These are phyloP conservation scores for Operophtera brumata DNA, from an alignment of 2,888 invertebrate species.

Conservation along the genomic window DNA sequence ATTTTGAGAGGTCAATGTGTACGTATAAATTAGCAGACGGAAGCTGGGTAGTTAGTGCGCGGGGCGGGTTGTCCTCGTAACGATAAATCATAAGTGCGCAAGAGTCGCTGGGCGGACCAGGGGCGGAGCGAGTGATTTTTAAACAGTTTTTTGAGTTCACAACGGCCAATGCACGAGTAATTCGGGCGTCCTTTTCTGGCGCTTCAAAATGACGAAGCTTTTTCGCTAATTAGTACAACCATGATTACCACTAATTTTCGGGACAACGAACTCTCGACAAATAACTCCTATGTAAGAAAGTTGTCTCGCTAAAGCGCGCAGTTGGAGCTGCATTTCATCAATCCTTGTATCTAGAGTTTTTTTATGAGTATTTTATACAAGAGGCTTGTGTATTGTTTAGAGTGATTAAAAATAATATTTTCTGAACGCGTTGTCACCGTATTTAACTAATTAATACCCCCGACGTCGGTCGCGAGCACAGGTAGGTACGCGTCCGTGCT, in stretches of 20 bases:
- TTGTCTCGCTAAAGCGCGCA: slow-evolving; percentile 10
- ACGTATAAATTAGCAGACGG: slow-evolving; percentile 73
- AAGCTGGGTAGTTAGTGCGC: slow-evolving; percentile 72
- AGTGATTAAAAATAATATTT: slow-evolving; percentile 22
- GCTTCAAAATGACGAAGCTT: slow-evolving; percentile 69
- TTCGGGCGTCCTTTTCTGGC: slow-evolving; percentile 73
- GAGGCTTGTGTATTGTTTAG: neutral
- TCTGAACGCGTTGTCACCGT: slow-evolving; percentile 63
- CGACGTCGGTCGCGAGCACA: slow-evolving; percentile 47
- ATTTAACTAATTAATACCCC: slow-evolving; percentile 73
- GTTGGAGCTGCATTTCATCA: neutral
- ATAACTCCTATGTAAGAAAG: slow-evolving; percentile 21
- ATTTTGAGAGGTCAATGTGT: slow-evolving; percentile 63
- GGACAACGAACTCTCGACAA: slow-evolving; percentile 51
- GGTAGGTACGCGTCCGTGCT: slow-evolving; percentile 58
- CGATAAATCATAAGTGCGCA: slow-evolving; percentile 79
- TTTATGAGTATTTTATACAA: neutral
- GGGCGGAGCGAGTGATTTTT: slow-evolving; percentile 78
- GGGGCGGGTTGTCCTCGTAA: slow-evolving; percentile 75
- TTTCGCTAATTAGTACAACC: slow-evolving; percentile 77
- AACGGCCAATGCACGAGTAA: slow-evolving; percentile 72
- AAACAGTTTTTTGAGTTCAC: slow-evolving; percentile 78
- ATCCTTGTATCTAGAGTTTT: neutral
- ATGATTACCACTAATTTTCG: slow-evolving; percentile 67
- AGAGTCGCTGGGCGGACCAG: slow-evolving; percentile 71